Evolutionary conservation across 2,888 invertebrate genomes (phyloP), one percentile per base, ranked within the genome.

Genomic region (Leptogaster cylindrica): DNA sequence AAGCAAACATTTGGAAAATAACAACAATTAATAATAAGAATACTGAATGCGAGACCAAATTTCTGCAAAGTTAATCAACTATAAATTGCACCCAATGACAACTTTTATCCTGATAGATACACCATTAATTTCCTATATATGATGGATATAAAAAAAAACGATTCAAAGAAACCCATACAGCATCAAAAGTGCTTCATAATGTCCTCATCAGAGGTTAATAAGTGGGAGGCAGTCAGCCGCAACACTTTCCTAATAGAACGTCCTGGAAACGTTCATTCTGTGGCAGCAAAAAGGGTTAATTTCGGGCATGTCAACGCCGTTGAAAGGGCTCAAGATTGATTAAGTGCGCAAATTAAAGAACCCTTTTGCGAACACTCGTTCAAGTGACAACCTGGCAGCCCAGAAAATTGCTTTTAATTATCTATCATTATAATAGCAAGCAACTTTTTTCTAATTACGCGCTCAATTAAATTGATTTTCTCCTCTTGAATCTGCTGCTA

Each of bases 301-400:
- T 66, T 61, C 50, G 65, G 44, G 31, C 48, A 68, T 68, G 68
- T 68, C 68, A 68, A 58, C 65, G 36, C 20, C 16, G 33, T n/a
- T 66, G 67, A 50, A 67, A 63, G 55, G 65, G 58, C 65, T 69
- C 25, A 69, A 69, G 69, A 69, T 69, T 69, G 69, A 69, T 69
- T 69, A 67, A 69, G 66, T 69, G 67, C 65, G 28, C 69, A 67
- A 69, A 67, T 67, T 69, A 61, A 68, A 48, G 39, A 41, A 55
- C 66, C 69, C 66, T 66, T 46, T 63, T 16, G 16, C 25, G 18
- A 41, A 8, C 25, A 52, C 44, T 48, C 8, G 25, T 39, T 58
- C 10, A 25, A 50, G 52, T 51, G 44, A 18, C 33, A 65, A 33
- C 36, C 48, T 48, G 50, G 33, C 46, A 48, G 64, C 64, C 33